Evolutionary conservation across 2,888 invertebrate species (phyloP), one percentile per base, ranked within the genome.

Genomic region (Brachypterus glaber): DNA sequence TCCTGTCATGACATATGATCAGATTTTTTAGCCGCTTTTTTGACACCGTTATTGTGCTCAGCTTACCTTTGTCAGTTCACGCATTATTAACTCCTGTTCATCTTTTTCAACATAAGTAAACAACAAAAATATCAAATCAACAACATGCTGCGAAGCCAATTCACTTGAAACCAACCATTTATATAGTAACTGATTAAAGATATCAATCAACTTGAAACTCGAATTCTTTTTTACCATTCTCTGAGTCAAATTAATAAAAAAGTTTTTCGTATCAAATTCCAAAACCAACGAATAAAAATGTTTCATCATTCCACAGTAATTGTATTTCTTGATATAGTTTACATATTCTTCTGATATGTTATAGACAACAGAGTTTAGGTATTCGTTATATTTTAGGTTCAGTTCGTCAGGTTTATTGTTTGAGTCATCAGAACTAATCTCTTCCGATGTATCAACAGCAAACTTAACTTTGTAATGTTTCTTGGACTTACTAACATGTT

Each of bases 51-150:
- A n/a, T n/a, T n/a, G n/a, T n/a, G n/a, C 5, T 9, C 12, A 25
- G 43, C 43, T 49, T 40, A 53, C 81, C 70, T 73, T 66, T 17
- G 71, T 54, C 35, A 84, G 66, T 0, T 69, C 69, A 14, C 68
- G 60, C 43, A 82, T 66, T 41, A 79, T 64, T 2, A 59, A 59
- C 16, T 70, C 62, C 51, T 76, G 76, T 34, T 77, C 73, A 0
- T 62, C 60, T 21, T 70, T 66, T 14, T 62, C 58, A 47, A 81
- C 57, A 45, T 76, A 71, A 18, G 66, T 65, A 40, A 79, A 54
- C 33, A 80, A 53, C 39, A 74, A 65, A 57, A 85, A 82, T 31
- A 77, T 64, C 8, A 84, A 63, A 51, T 79, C 75, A 2, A 81
- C 64, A 2, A 79, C 63, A 18, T 70, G 57, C 44, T 71, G 70